Evolutionary conservation across 2,113 vertebrate genomes (phyloP), one percentile per base, ranked within the genome.

Genomic region (Sciurus niger): DNA sequence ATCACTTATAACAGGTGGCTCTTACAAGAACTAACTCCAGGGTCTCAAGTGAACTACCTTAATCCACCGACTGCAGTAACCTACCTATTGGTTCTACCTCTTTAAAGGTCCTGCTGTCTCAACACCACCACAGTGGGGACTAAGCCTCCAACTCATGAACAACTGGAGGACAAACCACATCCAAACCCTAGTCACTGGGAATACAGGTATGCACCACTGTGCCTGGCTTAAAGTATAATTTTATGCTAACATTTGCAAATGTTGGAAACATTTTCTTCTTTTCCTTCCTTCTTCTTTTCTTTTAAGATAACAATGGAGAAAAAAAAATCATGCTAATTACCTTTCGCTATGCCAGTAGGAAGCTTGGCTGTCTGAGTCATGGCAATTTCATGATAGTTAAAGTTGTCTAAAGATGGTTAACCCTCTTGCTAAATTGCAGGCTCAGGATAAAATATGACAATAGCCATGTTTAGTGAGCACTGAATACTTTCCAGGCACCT

Each of bases 241-340:
- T 88, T 88, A 73, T 84, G 32, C 10, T 53, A 74, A 68, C 28
- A 48, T 37, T 40, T 85, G 24, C 18, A 85, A 95, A 85, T 67
- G 16, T 48, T 79, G 95, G 73, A 63, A 85, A 55, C 22, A 16
- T 74, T 93, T 89, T 80, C 63, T 88, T 87, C 74, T 94, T 96
- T 60, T 24, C 37, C 74, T 65, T 76, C 28, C 1, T 40, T 0
- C 30, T 20, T 17, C 34, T 8, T 46, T 92, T 58, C 83, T 89
- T 82, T 82, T 22, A 88, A 93, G 72, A 72, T 79, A 79, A 60
- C 17, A 78, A 90, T 28, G 79, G 20, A 78, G 46, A 53, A 67
- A 86, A 58, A 40, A 58, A 80, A 93, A 43, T 90, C 20, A 74
- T 58, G 28, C 55, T 74, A 43, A 84, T 89, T 85, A 60, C 34